Evolutionary conservation across 1,140 invertebrate species (phyloP).

Genomic region (Argopecten irradians): DNA sequence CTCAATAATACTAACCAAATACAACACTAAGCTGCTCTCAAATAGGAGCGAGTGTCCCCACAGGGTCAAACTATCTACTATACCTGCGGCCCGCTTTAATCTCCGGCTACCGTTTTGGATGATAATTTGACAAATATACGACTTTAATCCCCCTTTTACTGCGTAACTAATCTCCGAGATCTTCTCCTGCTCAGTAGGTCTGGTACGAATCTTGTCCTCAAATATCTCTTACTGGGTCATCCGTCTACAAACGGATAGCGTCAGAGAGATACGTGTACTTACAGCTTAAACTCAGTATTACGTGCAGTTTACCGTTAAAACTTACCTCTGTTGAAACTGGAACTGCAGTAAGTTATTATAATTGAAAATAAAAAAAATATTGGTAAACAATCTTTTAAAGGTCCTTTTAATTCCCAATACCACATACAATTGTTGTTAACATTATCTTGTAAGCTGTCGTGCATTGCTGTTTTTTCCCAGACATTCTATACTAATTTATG

Average conservation of each 20-base stretch:
- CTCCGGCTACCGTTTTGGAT: background rate
- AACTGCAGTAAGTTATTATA: too few species aligned
- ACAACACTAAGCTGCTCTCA: background rate
- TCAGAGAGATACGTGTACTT: background rate
- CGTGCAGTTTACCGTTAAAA: too few species aligned
- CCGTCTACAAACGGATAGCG: background rate
- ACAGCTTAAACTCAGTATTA: background rate
- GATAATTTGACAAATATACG: slow-evolving; percentile 3
- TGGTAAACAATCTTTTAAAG: too few species aligned
- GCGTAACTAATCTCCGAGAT: background rate
- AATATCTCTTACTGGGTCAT: background rate
- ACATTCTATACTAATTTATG: too few species aligned
- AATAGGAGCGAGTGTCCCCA: background rate
- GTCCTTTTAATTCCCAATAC: too few species aligned
- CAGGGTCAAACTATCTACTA: background rate
- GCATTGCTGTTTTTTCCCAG: too few species aligned
- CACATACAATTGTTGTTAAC: too few species aligned
- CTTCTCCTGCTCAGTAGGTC: background rate
- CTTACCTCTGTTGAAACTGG: too few species aligned
- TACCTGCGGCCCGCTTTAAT: background rate
- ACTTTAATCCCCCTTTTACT: background rate
- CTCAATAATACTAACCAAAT: background rate
- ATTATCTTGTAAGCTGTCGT: too few species aligned
- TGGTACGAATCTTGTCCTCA: slow-evolving; percentile 21
- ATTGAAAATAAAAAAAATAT: too few species aligned